Conservation (phyloP, 2,797 vertebrate genomes). For the Cyclopterus lumpus region DNA sequence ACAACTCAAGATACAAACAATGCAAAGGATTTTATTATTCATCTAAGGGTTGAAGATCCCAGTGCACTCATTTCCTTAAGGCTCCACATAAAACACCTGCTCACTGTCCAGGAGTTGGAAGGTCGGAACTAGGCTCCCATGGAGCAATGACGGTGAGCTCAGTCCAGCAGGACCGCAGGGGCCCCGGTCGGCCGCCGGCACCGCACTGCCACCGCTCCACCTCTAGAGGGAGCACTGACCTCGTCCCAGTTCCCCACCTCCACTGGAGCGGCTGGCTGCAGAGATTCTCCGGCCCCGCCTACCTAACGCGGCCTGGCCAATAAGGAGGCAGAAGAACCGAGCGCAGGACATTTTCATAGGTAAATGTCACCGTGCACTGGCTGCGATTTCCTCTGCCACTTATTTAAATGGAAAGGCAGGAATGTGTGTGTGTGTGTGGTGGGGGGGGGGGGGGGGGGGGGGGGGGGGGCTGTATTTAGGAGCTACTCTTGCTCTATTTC, state of each 20-base stretch:
- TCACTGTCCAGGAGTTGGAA: not conserved
- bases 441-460: no score
- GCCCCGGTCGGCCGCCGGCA: constrained; percentile 60
- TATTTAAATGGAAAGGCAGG: constrained; percentile 15
- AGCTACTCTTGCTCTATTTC: not conserved
- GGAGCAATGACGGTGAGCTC: constrained; percentile 32
- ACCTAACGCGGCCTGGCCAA: constrained; percentile 20
- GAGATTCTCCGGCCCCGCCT: constrained; percentile 5
- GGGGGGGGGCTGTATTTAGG: not conserved
- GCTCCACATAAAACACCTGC: constrained; percentile 7
- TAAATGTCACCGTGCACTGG: not conserved
- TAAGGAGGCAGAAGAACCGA: constrained; percentile 23
- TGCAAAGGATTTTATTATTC: not conserved
- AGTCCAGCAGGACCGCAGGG: constrained; percentile 88
- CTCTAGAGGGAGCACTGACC: constrained; percentile 79
- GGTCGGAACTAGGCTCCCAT: not conserved
- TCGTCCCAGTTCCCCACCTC: constrained; percentile 26
- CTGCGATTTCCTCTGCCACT: not conserved
- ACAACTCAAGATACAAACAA: not conserved
- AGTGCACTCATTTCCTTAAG: not conserved
- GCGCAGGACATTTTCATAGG: constrained; percentile 14
- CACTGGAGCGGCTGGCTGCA: not conserved
- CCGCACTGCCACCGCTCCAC: constrained; percentile 44
- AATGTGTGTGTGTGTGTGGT: constrained; percentile 20
- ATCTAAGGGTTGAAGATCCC: not conserved